phyloP scores from a whole-genome alignment of 1,140 invertebrate species.

The Pogonognathellus flavescens region DNA sequence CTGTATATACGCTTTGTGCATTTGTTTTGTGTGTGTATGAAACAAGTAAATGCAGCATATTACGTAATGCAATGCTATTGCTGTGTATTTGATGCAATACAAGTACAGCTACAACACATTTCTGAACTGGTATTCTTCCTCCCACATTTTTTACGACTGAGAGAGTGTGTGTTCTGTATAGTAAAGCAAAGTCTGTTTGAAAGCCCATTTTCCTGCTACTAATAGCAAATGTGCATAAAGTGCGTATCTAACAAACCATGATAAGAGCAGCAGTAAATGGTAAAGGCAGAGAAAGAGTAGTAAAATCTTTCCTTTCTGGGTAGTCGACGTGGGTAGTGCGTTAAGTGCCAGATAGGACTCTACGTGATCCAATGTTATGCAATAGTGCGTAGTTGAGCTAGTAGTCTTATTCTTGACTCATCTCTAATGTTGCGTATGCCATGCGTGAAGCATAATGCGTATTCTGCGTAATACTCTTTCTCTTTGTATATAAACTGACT shows the following conservation, averaged over 20 bases:
- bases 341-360: background rate
- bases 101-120: too few relatives aligned
- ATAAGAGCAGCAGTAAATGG: too few relatives aligned
- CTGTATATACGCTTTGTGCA: background rate
- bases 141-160: constrained; percentile 28
- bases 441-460: constrained; percentile 48
- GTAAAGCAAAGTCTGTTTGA: constrained; percentile 10
- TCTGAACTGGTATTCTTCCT: background rate
- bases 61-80: background rate
- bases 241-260: constrained; percentile 1
- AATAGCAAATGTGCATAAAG: constrained; percentile 7
- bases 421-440: background rate
- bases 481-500: background rate
- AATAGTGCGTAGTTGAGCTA: constrained; percentile 6
- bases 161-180: background rate
- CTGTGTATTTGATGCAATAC: background rate
- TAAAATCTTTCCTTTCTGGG: too few relatives aligned
- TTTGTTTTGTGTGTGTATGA: constrained; percentile 5
- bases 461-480: background rate
- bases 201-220: constrained; percentile 13
- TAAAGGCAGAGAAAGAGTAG: too few relatives aligned
- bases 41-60: background rate
- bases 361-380: constrained; percentile 36
- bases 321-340: too few relatives aligned
- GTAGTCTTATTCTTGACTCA: background rate